phyloP scores from a whole-genome alignment of 2,888 invertebrate genomes.

The Caenorhabditis becei region DNA sequence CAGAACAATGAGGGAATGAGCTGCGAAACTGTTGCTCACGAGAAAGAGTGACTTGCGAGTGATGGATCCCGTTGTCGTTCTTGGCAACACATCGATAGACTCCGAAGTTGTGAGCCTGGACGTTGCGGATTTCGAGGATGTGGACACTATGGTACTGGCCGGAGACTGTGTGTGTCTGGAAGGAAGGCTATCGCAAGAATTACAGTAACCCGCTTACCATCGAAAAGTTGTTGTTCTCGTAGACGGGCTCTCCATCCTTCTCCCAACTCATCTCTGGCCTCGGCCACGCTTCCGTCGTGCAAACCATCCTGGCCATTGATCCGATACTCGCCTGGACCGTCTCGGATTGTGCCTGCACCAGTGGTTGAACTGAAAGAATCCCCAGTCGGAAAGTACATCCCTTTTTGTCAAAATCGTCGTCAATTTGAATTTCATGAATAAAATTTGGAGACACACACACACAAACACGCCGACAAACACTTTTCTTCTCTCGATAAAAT shows the following conservation, averaged over 20 bases:
- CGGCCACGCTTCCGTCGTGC: conserved; percentile 81
- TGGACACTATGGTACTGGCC: conserved; percentile 78
- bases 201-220: conserved; percentile 61
- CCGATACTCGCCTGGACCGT: conserved; percentile 63
- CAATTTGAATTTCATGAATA: conserved; percentile 59
- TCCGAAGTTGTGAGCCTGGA: conserved; percentile 73
- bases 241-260: conserved; percentile 74
- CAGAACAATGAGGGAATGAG: too few relatives aligned
- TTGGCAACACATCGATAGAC: conserved; percentile 78
- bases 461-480: conserved; percentile 35
- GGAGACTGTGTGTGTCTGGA: conserved; percentile 74
- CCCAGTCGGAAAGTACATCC: background rate
- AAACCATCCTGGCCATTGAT: conserved; percentile 64
- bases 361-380: conserved; percentile 75
- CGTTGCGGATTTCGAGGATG: conserved; percentile 76
- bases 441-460: conserved; percentile 29
- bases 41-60: conserved; percentile 75
- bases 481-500: conserved; percentile 31
- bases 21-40: too few relatives aligned
- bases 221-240: conserved; percentile 73
- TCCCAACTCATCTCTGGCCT: conserved; percentile 78
- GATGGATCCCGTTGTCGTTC: conserved; percentile 80
- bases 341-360: conserved; percentile 75
- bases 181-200: background rate
- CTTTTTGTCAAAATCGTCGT: conserved; percentile 18